Evolutionary conservation across 2,113 vertebrate species (phyloP), one percentile per base, ranked within the genome.

Genomic region (Hypanus sabinus): DNA sequence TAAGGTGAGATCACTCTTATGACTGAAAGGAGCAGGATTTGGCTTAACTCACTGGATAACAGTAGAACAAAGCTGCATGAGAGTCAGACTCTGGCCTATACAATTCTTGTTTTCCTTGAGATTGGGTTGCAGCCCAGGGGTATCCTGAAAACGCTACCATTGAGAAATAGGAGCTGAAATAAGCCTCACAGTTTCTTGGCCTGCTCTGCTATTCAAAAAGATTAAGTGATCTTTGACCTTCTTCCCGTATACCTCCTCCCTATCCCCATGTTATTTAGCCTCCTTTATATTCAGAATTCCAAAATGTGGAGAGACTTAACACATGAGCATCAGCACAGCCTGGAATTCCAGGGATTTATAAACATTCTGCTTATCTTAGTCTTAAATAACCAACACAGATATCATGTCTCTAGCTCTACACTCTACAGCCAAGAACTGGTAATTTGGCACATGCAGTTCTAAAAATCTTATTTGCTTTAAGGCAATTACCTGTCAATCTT

Each of bases 1-100:
- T 99, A 95, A 97, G 97, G 98, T 99, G 95, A 95, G 97, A 94
- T 30, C 91, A 75, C 68, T 46, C 38, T 22, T 12, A 71, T 30
- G 20, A 38, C 68, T 36, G 65, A 91, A 30, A 57, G 93, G 20
- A 81, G 33, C 27, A 55, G 27, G 65, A 81, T 68, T 81, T 76
- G 94, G 57, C 38, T 12, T 81, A 27, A 8, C 14, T 12, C 27
- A 57, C 30, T 14, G 93, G 14, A 24, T 16, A 27, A 16, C 22
- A 8, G 30, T 8, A 70, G 75, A 57, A 33, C 65, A 81, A 79
- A 65, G 57, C 14, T 30, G 24, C 14, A 60, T 1, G 24, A 60
- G 81, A 85, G 24, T 27, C 24, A 90, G 18, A 16, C 30, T 65
- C 6, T 90, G 85, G 14, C 60, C 60, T 20, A 9, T 33, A 16